Conservation (phyloP, 1,140 invertebrate species). For the Drosophila ercepeae region DNA sequence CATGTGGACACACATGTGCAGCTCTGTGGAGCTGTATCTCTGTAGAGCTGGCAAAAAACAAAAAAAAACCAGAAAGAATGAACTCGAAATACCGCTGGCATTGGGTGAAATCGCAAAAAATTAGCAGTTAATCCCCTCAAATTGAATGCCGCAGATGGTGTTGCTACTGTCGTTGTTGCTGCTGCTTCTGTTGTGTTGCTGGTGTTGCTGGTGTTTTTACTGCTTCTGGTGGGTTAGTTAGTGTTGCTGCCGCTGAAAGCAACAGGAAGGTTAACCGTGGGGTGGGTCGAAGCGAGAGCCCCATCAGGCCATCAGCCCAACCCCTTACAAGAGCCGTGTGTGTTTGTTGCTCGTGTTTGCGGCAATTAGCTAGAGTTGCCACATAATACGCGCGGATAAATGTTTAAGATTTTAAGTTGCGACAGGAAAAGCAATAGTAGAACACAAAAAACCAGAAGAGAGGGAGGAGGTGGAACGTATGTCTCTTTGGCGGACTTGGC, state of each 20-base stretch:
- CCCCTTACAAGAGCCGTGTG: slow-evolving; percentile 8
- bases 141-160: slow-evolving; percentile 83
- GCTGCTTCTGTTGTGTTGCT: slow-evolving; percentile 10
- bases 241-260: slow-evolving; percentile 12
- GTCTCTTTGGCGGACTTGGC: slow-evolving; percentile 46
- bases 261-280: slow-evolving; percentile 40
- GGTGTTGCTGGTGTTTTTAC: slow-evolving; percentile 1
- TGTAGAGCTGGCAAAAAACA: slow-evolving; percentile 14
- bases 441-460: neutral
- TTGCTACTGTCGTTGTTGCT: slow-evolving; percentile 35
- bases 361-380: slow-evolving; percentile 83
- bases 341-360: slow-evolving; percentile 28
- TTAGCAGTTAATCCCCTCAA: slow-evolving; percentile 84
- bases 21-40: slow-evolving; percentile 6
- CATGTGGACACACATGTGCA: slow-evolving; percentile 22
- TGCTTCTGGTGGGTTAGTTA: slow-evolving; percentile 14
- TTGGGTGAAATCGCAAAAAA: slow-evolving; percentile 81
- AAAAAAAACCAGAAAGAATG: slow-evolving; percentile 31
- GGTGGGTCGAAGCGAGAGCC: slow-evolving; percentile 4
- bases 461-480: neutral
- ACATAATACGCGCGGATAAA: slow-evolving; percentile 83
- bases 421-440: neutral
- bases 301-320: slow-evolving; percentile 11
- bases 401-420: slow-evolving; percentile 82
- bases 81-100: slow-evolving; percentile 61